Evolutionary conservation across 2,113 vertebrate species (phyloP), one percentile per base, ranked within the genome.

Genomic region (Charadrius vociferus): DNA sequence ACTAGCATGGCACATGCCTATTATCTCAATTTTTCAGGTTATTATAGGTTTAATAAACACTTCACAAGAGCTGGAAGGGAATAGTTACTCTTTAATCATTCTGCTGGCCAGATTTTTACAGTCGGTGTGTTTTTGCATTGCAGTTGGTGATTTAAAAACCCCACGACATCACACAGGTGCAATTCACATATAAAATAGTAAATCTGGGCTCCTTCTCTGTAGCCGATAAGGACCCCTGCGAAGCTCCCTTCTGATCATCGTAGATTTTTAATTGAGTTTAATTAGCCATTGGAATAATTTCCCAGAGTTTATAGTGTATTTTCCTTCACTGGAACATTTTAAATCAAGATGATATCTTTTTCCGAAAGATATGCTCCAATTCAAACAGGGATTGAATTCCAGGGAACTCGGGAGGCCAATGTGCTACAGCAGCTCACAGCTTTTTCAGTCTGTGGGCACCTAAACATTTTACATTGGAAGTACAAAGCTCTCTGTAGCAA

Each of bases 281-380:
- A 97, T 96, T 95, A 94, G 56, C 68, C 70, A 70, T 59, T 81
- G 47, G 81, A 93, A 84, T 56, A 79, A 61, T 88, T 89, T 96
- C 79, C 85, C 7, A 2, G 59, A 5, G 0, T 63, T 92, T 49
- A 62, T 22, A n/a, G 41, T 27, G 3, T 14, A 9, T 88, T 96
- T 94, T 79, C 24, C 83, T 39, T 78, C 36, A 26, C 10, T 92
- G 81, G 95, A 92, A 91, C 47, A 45, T 71, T 91, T 92, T 20
- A 86, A 89, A 94, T 89, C 83, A 37, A 89, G 88, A 49, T 86
- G 62, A 9, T 83, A n/a, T 63, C 10, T 88, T 91, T 96, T 94
- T 71, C 86, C 85, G 39, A 67, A 81, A 63, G 26, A 14, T 73
- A 17, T 12, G 63, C 45, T 90, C 63, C 52, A 63, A 3, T 59